These are phyloP conservation scores for Drosophila gunungcola DNA, from an alignment of 1,140 invertebrate species.

Conservation along the genomic window DNA sequence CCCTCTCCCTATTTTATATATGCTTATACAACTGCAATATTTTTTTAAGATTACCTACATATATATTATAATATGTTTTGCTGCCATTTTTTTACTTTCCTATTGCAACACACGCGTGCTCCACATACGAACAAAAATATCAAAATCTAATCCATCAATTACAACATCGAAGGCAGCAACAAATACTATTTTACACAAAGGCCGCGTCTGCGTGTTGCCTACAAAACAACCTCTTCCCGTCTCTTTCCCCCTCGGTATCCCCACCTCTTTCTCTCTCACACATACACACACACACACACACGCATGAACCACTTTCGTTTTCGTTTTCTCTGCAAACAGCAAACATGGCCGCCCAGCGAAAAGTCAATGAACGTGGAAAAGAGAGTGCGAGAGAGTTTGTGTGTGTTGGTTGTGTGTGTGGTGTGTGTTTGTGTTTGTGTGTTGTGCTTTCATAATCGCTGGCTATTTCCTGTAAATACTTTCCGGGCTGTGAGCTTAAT, in stretches of 20 bases:
- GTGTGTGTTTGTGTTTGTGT: conserved; percentile 10
- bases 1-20: no score
- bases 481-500: conserved; percentile 68
- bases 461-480: conserved; percentile 72
- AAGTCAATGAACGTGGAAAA: conserved; percentile 74
- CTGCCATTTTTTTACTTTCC: conserved; percentile 12
- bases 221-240: conserved; percentile 47
- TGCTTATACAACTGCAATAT: neutral
- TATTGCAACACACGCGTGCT: conserved; percentile 24
- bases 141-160: conserved; percentile 79
- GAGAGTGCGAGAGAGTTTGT: conserved; percentile 37
- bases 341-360: conserved; percentile 48
- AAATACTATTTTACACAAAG: conserved; percentile 65
- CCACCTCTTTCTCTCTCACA: conserved; percentile 2
- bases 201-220: conserved; percentile 72
- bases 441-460: conserved; percentile 69
- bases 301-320: conserved; percentile 79
- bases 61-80: neutral
- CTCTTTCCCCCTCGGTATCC: neutral
- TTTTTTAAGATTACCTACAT: neutral
- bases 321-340: conserved; percentile 63
- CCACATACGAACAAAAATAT: conserved; percentile 35
- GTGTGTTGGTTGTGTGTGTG: conserved; percentile 1
- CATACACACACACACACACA: conserved; percentile 15
- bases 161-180: conserved; percentile 51